Evolutionary conservation across 2,113 vertebrate genomes (phyloP).

Genomic region (Gallinago jamesoni): DNA sequence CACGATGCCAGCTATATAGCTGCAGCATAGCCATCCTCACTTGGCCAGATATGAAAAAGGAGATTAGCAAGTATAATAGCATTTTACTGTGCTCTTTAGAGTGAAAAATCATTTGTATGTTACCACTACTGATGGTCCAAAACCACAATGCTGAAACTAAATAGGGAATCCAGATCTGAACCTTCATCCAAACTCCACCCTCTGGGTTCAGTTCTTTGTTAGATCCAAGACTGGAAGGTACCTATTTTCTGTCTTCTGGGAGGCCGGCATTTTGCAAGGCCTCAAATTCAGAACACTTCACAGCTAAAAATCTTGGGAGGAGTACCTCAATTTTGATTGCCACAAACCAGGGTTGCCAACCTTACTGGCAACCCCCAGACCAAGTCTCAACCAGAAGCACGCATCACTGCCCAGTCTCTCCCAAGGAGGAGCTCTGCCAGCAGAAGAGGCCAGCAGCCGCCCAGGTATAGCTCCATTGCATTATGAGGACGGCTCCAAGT

Average conservation of each 20-base stretch:
- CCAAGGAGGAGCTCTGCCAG: background rate
- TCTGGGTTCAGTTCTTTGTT: constrained; percentile 20
- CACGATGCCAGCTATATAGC: background rate
- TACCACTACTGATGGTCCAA: constrained; percentile 49
- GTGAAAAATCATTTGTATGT: constrained; percentile 52
- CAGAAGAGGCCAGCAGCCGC: background rate
- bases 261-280: constrained; percentile 4
- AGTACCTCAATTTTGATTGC: background rate
- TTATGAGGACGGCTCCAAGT: background rate
- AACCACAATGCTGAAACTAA: constrained; percentile 60
- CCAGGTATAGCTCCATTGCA: background rate
- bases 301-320: constrained; percentile 15
- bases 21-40: background rate
- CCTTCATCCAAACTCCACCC: constrained; percentile 57
- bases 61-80: constrained; percentile 62
- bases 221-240: constrained; percentile 63
- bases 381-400: background rate
- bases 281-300: background rate
- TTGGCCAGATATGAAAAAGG: constrained; percentile 58
- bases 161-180: constrained; percentile 31
- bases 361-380: constrained; percentile 5
- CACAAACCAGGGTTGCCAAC: constrained; percentile 24
- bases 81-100: constrained; percentile 41
- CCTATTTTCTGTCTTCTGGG: constrained; percentile 52
- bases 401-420: background rate